phyloP scores from a whole-genome alignment of 2,113 vertebrate species.

The Phycodurus eques region DNA sequence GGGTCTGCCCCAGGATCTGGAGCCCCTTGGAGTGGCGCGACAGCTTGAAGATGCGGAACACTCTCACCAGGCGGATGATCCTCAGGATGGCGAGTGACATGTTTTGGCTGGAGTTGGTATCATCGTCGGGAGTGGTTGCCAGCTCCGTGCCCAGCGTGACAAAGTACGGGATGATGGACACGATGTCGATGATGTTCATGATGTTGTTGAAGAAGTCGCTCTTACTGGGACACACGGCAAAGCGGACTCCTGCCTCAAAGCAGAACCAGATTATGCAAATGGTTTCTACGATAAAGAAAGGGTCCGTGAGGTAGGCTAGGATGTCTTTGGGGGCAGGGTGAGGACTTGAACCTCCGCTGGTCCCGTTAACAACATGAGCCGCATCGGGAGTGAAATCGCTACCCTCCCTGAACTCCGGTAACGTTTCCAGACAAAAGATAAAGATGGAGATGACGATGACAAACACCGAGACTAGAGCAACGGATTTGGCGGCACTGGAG shows the following conservation, averaged over 20 bases:
- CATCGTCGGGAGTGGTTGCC: slow-evolving; percentile 80
- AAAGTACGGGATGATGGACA: slow-evolving; percentile 96
- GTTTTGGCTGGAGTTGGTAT: slow-evolving; percentile 83
- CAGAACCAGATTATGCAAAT: slow-evolving; percentile 96
- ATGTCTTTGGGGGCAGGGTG: slow-evolving; percentile 56
- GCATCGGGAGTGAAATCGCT: slow-evolving; percentile 26
- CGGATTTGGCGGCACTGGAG: slow-evolving; percentile 85
- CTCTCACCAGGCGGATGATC: slow-evolving; percentile 91
- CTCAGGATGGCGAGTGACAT: slow-evolving; percentile 94
- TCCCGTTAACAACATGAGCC: slow-evolving; percentile 58
- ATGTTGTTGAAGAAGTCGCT: slow-evolving; percentile 92
- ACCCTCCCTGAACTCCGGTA: slow-evolving; percentile 92
- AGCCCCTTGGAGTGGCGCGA: slow-evolving; percentile 91
- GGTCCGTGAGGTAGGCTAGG: slow-evolving; percentile 81
- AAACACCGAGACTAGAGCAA: slow-evolving; percentile 89
- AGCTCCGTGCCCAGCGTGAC: slow-evolving; percentile 91
- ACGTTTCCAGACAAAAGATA: slow-evolving; percentile 94
- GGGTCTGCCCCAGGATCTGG: slow-evolving; percentile 88
- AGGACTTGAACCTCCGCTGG: slow-evolving; percentile 42
- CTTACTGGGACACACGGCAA: slow-evolving; percentile 93
- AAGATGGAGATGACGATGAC: slow-evolving; percentile 95
- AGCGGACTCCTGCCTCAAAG: slow-evolving; percentile 87
- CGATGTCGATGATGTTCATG: slow-evolving; percentile 96
- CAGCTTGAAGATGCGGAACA: slow-evolving; percentile 96
- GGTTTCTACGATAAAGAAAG: slow-evolving; percentile 94